phyloP scores from a whole-genome alignment of 2,113 vertebrate genomes.

The Microcebus jonahi region DNA sequence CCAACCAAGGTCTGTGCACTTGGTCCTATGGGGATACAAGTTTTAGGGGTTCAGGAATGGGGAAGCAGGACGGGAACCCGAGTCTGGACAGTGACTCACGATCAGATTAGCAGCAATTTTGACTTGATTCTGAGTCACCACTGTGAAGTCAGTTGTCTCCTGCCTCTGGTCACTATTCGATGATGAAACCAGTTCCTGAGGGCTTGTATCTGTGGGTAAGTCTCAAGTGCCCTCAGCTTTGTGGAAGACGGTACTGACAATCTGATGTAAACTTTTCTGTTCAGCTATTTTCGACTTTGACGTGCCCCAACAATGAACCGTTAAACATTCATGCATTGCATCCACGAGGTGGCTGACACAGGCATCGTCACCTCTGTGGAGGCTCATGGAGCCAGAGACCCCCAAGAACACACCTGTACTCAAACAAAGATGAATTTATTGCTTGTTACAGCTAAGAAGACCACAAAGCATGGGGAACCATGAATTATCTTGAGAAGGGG shows the following conservation, averaged over 20 bases:
- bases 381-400: neutral
- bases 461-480: too few species aligned
- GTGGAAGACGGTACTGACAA: neutral
- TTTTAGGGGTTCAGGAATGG: neutral
- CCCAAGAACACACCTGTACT: neutral
- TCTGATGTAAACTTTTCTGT: neutral
- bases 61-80: neutral
- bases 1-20: neutral
- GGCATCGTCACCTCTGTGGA: neutral
- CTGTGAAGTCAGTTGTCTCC: neutral
- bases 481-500: neutral
- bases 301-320: neutral
- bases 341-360: neutral
- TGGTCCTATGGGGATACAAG: neutral
- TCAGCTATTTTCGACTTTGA: neutral
- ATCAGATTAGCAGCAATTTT: neutral
- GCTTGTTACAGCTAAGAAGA: neutral
- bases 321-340: neutral
- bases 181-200: neutral
- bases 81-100: neutral
- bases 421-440: neutral
- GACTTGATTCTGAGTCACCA: neutral
- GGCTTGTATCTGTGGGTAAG: neutral
- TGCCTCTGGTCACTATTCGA: neutral
- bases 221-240: neutral